Conservation (phyloP, 2,888 invertebrate species). For the Ichneumoninae sp. region DNA sequence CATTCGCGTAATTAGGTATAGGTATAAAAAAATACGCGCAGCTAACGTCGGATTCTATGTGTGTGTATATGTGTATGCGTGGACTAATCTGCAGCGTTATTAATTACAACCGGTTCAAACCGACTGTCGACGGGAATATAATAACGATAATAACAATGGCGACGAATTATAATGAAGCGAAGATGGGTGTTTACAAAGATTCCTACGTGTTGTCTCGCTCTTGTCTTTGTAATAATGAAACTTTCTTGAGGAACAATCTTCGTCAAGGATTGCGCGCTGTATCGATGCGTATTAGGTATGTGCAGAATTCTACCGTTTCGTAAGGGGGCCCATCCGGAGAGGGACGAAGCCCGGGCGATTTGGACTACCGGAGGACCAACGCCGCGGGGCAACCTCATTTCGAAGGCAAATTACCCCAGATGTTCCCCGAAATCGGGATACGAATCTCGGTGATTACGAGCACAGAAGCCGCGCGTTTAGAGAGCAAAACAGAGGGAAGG, state of each 20-base stretch:
- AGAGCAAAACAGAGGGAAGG: conserved; percentile 37
- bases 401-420: conserved; percentile 82
- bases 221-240: not conserved
- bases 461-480: conserved; percentile 75
- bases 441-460: conserved; percentile 81
- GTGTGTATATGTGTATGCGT: not conserved
- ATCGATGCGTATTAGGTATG: not conserved
- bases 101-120: conserved; percentile 46
- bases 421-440: conserved; percentile 81
- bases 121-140: conserved; percentile 12
- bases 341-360: conserved; percentile 31
- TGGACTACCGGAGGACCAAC: conserved; percentile 58
- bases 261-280: not conserved
- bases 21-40: conserved; percentile 20
- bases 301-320: not conserved
- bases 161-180: conserved; percentile 15
- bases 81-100: conserved; percentile 46
- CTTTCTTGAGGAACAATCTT: not conserved
- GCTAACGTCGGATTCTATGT: not conserved
- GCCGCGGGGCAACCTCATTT: conserved; percentile 74
- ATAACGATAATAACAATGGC: conserved; percentile 32
- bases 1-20: conserved; percentile 56
- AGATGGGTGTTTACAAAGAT: not conserved
- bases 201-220: not conserved
- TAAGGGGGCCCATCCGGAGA: conserved; percentile 14